Percentiles rank a stretch among this genome's conserved stretches.
These are phyloP conservation scores for Drosophila carrolli DNA, from an alignment of 1,140 invertebrate species.

Conservation along the genomic window DNA sequence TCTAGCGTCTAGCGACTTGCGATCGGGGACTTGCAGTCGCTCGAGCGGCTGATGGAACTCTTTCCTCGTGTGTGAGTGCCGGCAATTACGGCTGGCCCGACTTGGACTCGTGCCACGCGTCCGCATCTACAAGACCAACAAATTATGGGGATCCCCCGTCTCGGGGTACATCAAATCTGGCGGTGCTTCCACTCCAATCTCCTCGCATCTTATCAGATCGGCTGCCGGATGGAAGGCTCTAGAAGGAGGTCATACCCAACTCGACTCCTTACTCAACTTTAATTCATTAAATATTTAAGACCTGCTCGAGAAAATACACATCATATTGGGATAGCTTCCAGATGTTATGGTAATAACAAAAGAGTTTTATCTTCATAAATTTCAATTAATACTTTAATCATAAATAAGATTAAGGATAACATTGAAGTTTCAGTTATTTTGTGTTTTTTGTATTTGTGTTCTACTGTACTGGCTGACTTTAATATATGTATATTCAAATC, in stretches of 20 bases:
- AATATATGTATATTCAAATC: constrained; percentile 16
- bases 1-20: constrained; percentile 1
- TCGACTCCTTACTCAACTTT: not conserved
- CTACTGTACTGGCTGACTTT: constrained; percentile 2
- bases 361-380: no score
- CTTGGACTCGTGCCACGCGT: constrained; percentile 69
- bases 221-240: not conserved
- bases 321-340: no score
- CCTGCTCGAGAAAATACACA: not conserved
- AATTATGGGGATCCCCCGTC: constrained; percentile 19
- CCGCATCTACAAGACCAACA: constrained; percentile 39
- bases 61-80: constrained; percentile 16
- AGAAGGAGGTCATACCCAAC: not conserved
- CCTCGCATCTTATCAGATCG: constrained; percentile 3
- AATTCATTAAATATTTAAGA: not conserved
- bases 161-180: not conserved
- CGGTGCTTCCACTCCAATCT: not conserved
- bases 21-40: constrained; percentile 1
- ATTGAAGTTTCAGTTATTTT: no score
- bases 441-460: not conserved
- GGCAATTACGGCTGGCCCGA: constrained; percentile 53
- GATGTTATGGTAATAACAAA: no score
- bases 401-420: no score
- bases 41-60: constrained; percentile 21
- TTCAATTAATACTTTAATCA: no score